These are phyloP conservation scores for Trematocara macrostoma DNA, from an alignment of 2,113 vertebrate genomes.

Conservation along the genomic window DNA sequence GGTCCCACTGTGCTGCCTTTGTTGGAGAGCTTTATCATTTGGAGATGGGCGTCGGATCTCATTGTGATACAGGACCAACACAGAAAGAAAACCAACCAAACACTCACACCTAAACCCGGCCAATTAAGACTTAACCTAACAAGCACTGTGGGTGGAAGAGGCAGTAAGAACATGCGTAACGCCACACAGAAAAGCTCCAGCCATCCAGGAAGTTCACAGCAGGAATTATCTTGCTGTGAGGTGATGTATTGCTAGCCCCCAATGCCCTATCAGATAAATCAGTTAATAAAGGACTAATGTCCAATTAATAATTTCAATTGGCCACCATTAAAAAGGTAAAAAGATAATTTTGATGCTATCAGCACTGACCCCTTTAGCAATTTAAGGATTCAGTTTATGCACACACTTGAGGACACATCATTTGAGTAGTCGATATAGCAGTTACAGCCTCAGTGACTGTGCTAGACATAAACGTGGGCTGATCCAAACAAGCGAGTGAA, in stretches of 20 bases:
- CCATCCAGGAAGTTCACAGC: not conserved
- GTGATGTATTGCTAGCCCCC: not conserved
- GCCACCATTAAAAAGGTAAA: not conserved
- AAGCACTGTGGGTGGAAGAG: not conserved
- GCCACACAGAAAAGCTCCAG: not conserved
- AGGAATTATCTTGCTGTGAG: not conserved
- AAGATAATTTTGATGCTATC: not conserved
- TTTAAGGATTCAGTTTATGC: not conserved
- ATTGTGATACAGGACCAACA: not conserved
- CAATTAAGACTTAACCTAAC: not conserved
- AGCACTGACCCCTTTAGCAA: not conserved
- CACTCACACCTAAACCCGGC: not conserved
- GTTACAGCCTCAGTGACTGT: not conserved
- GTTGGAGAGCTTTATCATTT: not conserved
- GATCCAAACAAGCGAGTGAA: conserved; percentile 21
- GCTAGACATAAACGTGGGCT: not conserved
- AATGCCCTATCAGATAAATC: not conserved
- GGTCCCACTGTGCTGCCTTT: not conserved
- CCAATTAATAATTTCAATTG: not conserved
- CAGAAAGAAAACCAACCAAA: not conserved
- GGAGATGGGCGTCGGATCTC: rapidly evolving
- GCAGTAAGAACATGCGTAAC: not conserved
- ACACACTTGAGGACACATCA: not conserved
- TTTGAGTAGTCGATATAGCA: not conserved
- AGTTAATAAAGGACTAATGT: not conserved